These are phyloP conservation scores for Botia almorhae DNA, from an alignment of 2,797 vertebrate species.

Conservation along the genomic window DNA sequence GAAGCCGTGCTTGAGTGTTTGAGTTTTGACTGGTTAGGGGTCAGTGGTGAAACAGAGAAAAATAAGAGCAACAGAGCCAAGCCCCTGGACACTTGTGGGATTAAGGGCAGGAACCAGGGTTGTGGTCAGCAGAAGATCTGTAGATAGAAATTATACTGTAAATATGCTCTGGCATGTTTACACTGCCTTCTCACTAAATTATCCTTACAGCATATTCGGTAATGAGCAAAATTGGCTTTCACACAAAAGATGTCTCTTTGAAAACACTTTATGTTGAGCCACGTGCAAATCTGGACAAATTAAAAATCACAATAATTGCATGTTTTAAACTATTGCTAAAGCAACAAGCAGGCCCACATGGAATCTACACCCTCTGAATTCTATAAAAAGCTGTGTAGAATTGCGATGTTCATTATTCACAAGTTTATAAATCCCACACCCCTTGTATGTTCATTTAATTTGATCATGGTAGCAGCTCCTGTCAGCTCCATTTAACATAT, in stretches of 20 bases:
- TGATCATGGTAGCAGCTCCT: not conserved
- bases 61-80: slow-evolving; percentile 25
- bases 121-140: slow-evolving; percentile 46
- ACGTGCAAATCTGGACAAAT: slow-evolving; percentile 1
- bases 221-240: slow-evolving; percentile 33
- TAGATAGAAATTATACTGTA: slow-evolving; percentile 33
- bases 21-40: slow-evolving; percentile 54
- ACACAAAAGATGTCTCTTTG: slow-evolving; percentile 27
- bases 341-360: not conserved
- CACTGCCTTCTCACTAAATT: slow-evolving; percentile 84
- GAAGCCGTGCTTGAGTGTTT: slow-evolving; percentile 48
- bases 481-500: not conserved
- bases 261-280: slow-evolving; percentile 46
- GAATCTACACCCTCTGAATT: not conserved
- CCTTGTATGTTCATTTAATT: not conserved
- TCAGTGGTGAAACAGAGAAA: slow-evolving; percentile 44
- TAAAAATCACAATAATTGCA: slow-evolving; percentile 16
- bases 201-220: slow-evolving; percentile 29
- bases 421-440: not conserved
- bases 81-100: slow-evolving; percentile 17
- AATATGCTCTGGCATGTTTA: slow-evolving; percentile 61
- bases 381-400: too few relatives aligned
- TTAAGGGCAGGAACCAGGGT: slow-evolving; percentile 35
- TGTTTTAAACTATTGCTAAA: slow-evolving; percentile 15
- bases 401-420: not conserved